phyloP scores from a whole-genome alignment of 2,113 vertebrate species.

The Bujurquina vittata region DNA sequence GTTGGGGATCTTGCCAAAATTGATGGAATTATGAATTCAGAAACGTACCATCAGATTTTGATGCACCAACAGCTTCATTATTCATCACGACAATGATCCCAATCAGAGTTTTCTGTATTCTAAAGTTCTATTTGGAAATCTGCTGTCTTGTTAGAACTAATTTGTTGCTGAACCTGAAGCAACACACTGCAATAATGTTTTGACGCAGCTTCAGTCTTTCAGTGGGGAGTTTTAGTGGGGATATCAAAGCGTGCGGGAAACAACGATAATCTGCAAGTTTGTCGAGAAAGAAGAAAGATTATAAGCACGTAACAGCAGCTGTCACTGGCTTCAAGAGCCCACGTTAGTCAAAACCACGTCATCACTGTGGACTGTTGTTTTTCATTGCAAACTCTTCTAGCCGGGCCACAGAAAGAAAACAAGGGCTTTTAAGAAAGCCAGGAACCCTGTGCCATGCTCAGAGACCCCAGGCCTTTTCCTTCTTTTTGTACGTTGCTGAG shows the following conservation, averaged over 20 bases:
- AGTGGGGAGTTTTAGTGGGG: background rate
- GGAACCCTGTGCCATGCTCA: slow-evolving; percentile 38
- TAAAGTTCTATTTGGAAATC: too few relatives aligned
- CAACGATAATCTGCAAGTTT: background rate
- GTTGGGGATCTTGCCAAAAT: background rate
- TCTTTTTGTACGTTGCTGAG: slow-evolving; percentile 37
- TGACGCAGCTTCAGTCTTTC: background rate
- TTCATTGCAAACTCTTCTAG: background rate
- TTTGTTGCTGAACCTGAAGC: too few relatives aligned
- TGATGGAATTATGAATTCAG: background rate
- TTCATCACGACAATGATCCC: background rate
- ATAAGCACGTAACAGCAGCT: background rate
- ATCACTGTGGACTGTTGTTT: background rate
- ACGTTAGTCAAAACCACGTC: background rate
- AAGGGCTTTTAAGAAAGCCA: slow-evolving; percentile 34
- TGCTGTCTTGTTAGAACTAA: too few relatives aligned
- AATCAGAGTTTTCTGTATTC: background rate
- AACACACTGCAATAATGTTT: too few relatives aligned
- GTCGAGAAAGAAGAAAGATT: background rate
- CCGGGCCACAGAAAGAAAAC: slow-evolving; percentile 22
- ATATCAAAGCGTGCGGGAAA: background rate
- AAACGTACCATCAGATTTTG: background rate
- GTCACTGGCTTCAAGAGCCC: background rate
- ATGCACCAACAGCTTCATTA: background rate
- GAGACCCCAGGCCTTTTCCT: slow-evolving; percentile 41